A percentile compares a stretch with the other conserved stretches of the same genome.
Evolutionary conservation across 2,113 vertebrate genomes (phyloP).

Genomic region (Noctilio leporinus): DNA sequence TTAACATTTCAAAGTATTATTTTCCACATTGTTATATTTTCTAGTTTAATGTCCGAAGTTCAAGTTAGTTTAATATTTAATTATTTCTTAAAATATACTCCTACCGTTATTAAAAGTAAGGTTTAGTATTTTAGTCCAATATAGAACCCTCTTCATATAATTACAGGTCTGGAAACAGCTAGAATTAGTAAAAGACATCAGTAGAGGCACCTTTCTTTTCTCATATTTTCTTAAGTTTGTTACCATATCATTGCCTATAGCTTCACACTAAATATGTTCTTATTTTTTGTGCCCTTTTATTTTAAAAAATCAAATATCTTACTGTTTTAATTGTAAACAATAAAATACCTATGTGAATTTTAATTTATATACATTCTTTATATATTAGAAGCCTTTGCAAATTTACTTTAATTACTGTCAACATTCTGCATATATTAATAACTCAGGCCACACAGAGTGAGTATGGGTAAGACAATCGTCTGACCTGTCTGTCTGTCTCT

Average conservation of each 20-base stretch:
- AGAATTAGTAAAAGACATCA: not conserved
- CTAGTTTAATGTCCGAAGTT: not conserved
- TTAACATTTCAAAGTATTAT: not conserved
- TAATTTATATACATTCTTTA: constrained; percentile 71
- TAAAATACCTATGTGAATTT: constrained; percentile 70
- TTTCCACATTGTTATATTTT: not conserved
- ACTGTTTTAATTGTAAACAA: constrained; percentile 68
- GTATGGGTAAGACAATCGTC: not conserved
- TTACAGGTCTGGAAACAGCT: not conserved
- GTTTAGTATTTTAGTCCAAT: not conserved
- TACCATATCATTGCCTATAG: not conserved
- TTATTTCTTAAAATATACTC: not conserved
- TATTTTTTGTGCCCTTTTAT: not conserved
- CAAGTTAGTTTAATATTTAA: not conserved
- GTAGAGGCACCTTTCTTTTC: not conserved
- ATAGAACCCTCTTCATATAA: not conserved
- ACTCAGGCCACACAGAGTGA: constrained; percentile 24
- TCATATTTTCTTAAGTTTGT: not conserved
- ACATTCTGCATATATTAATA: constrained; percentile 51
- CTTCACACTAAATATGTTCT: not conserved
- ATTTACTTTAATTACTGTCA: constrained; percentile 64
- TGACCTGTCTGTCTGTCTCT: not conserved
- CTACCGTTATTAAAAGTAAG: not conserved
- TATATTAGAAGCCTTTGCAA: constrained; percentile 67
- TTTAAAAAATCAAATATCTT: constrained; percentile 30